Conservation (phyloP, 2,888 invertebrate genomes). For the Drosophila leonis region DNA sequence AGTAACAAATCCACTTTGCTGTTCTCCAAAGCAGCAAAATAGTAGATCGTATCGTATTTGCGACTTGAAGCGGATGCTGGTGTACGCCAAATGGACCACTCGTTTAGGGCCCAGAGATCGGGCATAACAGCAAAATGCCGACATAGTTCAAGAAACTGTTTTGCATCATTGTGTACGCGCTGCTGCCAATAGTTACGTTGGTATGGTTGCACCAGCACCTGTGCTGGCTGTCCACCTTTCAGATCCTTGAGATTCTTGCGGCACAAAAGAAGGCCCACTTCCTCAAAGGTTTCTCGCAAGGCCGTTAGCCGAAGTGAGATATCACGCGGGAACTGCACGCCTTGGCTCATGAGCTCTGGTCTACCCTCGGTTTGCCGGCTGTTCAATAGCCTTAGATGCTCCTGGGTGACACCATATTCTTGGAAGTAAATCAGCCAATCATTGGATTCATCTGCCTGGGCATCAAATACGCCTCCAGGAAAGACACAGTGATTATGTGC, state of each 20-base stretch:
- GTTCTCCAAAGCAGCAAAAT: conserved; percentile 60
- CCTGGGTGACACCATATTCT: conserved; percentile 87
- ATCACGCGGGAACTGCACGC: conserved; percentile 86
- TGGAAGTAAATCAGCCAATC: conserved; percentile 90
- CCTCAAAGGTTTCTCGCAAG: conserved; percentile 96
- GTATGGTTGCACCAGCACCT: conserved; percentile 85
- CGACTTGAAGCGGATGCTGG: conserved; percentile 86
- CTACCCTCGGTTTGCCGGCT: conserved; percentile 63
- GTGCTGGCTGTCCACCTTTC: conserved; percentile 73
- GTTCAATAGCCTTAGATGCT: conserved; percentile 85
- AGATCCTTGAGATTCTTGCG: conserved; percentile 85
- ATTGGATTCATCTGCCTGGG: conserved; percentile 88
- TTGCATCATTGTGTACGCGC: conserved; percentile 83
- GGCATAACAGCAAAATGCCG: conserved; percentile 89
- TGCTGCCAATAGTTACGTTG: conserved; percentile 89
- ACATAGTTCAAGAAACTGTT: conserved; percentile 89
- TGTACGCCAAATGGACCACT: conserved; percentile 95
- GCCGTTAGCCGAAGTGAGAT: conserved; percentile 93
- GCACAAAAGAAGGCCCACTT: conserved; percentile 92
- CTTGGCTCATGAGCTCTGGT: conserved; percentile 83
- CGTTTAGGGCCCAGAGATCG: conserved; percentile 92
- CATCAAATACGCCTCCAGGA: conserved; percentile 92
- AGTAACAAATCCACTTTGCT: conserved; percentile 59
- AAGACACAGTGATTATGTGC: conserved; percentile 94
- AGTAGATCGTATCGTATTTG: conserved; percentile 77